Percentiles rank a stretch among this genome's conserved stretches.
phyloP scores from a whole-genome alignment of 2,888 invertebrate species.

The Volucella bombylans region DNA sequence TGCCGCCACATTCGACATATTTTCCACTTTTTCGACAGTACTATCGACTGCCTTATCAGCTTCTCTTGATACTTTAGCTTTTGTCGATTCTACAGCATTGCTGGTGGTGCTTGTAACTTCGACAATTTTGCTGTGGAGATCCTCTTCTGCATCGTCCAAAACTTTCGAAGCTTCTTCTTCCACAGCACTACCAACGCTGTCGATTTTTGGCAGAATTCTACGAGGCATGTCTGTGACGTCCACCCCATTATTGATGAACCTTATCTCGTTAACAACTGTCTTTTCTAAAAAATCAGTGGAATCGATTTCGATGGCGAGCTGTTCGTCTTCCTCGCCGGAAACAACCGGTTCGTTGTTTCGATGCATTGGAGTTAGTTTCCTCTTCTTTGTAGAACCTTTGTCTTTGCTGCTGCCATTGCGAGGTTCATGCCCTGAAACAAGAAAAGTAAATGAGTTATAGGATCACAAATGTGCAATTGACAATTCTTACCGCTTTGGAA shows the following conservation, averaged over 20 bases:
- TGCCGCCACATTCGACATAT: constrained; percentile 13
- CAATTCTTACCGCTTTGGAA: constrained; percentile 38
- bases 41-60: constrained; percentile 52
- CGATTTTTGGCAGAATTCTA: constrained; percentile 73
- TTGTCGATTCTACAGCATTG: constrained; percentile 10
- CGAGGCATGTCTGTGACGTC: constrained; percentile 80
- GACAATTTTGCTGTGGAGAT: constrained; percentile 61
- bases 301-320: constrained; percentile 80
- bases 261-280: constrained; percentile 80
- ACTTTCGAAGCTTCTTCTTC: constrained; percentile 72
- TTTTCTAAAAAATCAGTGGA: constrained; percentile 79
- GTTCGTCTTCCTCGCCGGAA: constrained; percentile 80
- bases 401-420: constrained; percentile 36
- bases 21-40: constrained; percentile 42
- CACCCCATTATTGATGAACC: constrained; percentile 82
- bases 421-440: constrained; percentile 34
- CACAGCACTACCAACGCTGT: constrained; percentile 74
- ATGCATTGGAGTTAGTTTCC: constrained; percentile 61
- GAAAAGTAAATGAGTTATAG: not conserved
- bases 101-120: constrained; percentile 47
- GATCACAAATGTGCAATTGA: not conserved
- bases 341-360: constrained; percentile 74
- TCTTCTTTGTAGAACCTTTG: constrained; percentile 54
- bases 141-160: constrained; percentile 46
- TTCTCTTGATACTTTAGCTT: constrained; percentile 23